Conservation (phyloP, 2,797 vertebrate genomes). For the Sebastes alutus region DNA sequence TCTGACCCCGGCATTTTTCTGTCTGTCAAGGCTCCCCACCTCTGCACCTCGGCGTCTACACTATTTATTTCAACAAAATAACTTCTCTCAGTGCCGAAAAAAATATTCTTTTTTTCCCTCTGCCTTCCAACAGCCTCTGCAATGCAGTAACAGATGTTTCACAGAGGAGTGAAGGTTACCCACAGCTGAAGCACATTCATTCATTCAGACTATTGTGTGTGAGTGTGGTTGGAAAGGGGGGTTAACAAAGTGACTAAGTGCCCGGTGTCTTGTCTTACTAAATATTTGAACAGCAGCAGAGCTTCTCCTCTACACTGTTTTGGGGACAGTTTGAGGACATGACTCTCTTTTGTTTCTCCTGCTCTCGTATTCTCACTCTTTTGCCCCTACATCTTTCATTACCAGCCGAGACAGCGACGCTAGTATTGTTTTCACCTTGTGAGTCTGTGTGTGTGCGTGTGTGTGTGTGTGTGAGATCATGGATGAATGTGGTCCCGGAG, state of each 20-base stretch:
- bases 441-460: not conserved
- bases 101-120: not conserved
- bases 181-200: constrained; percentile 18
- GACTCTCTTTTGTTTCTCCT: not conserved
- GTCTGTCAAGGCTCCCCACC: constrained; percentile 7
- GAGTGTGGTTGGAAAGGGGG: not conserved
- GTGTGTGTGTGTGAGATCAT: not conserved
- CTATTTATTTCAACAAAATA: constrained; percentile 27
- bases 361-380: not conserved
- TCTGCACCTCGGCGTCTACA: not conserved
- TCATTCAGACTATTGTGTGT: not conserved
- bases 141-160: constrained; percentile 54
- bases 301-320: not conserved
- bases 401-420: not conserved
- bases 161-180: constrained; percentile 48
- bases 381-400: not conserved
- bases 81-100: not conserved
- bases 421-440: not conserved
- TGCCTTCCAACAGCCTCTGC: constrained; percentile 28
- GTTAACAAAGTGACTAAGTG: constrained; percentile 23
- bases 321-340: not conserved
- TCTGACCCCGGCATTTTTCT: not conserved
- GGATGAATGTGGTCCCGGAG: not conserved
- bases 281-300: constrained; percentile 28
- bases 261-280: not conserved